Evolutionary conservation across 2,797 vertebrate species (phyloP).

Genomic region (Sebastes kiyomatsui): DNA sequence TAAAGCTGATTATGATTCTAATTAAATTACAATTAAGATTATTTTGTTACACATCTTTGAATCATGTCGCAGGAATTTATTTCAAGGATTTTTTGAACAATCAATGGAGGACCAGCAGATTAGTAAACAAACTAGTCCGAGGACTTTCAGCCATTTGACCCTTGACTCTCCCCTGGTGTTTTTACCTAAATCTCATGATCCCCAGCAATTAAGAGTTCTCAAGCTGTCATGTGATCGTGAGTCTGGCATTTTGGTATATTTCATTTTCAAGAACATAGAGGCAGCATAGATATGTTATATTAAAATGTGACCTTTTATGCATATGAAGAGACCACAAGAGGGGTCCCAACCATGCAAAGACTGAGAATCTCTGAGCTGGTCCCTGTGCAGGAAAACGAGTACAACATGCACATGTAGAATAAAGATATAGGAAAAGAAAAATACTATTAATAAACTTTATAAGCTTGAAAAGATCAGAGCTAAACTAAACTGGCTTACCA

Average conservation of each 20-base stretch:
- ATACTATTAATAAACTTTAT: not conserved
- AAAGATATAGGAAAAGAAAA: not conserved
- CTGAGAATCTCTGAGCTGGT: not conserved
- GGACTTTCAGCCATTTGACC: conserved; percentile 4
- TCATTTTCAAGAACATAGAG: not conserved
- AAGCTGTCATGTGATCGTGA: not conserved
- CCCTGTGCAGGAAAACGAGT: not conserved
- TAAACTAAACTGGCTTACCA: no score
- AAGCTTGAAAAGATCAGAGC: not conserved
- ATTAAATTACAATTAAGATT: not conserved
- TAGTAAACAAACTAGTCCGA: not conserved
- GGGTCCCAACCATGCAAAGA: not conserved
- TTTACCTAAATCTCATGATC: not conserved
- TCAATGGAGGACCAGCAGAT: not conserved
- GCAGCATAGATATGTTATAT: not conserved
- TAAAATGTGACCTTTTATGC: not conserved
- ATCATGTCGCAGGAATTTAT: not conserved
- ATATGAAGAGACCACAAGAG: not conserved
- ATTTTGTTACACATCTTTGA: not conserved
- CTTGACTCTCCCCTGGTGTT: not conserved
- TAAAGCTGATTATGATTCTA: no score
- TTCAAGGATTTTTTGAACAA: not conserved
- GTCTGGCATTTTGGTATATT: not conserved
- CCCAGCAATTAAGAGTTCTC: not conserved
- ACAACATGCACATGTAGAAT: no score